Conservation (phyloP, 2,888 invertebrate species). For the Vanessa cardui region DNA sequence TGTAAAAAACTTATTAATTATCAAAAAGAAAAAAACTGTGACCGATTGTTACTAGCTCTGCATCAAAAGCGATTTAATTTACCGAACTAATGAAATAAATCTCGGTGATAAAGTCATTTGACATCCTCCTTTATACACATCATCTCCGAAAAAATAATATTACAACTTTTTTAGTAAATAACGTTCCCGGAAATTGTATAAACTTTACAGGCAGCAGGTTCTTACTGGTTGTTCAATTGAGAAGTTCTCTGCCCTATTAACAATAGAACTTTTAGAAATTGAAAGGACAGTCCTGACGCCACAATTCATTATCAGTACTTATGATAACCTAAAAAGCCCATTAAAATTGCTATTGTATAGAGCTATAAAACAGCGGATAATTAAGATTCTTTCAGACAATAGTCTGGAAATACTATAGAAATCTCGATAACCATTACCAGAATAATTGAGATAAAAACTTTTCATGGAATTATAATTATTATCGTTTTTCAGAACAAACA, state of each 20-base stretch:
- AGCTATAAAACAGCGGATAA: conserved; percentile 9
- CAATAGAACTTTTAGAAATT: not conserved
- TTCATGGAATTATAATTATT: not conserved
- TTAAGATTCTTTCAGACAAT: conserved; percentile 46
- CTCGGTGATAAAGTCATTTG: no score
- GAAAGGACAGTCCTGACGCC: not conserved
- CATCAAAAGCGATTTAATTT: no score
- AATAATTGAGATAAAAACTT: not conserved
- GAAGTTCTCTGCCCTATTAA: not conserved
- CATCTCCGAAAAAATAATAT: no score
- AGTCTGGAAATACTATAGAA: conserved; percentile 8
- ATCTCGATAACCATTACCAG: conserved; percentile 8
- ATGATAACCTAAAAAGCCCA: conserved; percentile 1
- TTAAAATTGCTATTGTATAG: conserved; percentile 5
- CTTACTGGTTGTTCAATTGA: not conserved
- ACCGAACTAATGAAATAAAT: no score
- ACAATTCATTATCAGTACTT: conserved; percentile 1
- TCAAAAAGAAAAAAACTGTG: no score
- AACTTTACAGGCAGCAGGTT: no score
- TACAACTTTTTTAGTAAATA: no score
- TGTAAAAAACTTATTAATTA: no score
- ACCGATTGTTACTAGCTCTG: no score
- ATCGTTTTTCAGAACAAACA: not conserved
- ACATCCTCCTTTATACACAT: no score
- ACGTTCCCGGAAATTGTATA: no score